Base-by-base conservation (phyloP, 2,888 invertebrate species). In the Ommatoiulus sabulosus region DNA sequence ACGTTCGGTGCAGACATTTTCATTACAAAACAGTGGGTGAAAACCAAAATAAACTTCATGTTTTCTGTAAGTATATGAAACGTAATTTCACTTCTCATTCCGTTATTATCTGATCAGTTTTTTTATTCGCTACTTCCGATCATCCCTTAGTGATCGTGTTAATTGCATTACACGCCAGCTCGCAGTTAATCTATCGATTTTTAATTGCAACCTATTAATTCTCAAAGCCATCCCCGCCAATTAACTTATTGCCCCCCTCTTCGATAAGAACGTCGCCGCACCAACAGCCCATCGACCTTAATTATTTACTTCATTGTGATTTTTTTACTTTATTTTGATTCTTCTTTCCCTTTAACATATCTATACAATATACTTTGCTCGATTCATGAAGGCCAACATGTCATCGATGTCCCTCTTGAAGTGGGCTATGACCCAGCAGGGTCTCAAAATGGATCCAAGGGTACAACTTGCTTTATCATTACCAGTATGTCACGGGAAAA, bases 181-280 rank as follows among this genome's bases (percentile, higher is more conserved):
- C 17, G 63, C 17, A 63, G 63, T 63, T 63, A n/a, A 63, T 63
- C 4, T 63, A 63, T 63, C 63, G 63, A 63, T 63, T n/a, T 63
- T 63, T 63, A 63, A 63, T 63, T 63, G 63, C 63, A 63, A n/a
- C 17, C 63, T 17, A 63, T 63, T 63, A 63, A 63, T n/a, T 63
- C n/a, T 63, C 63, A n/a, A 63, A 63, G 3, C 5, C 4, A 63
- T 63, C 63, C 63, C n/a, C n/a, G n/a, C 20, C 63, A 63, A 63
- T 63, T 17, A 63, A 63, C 57, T 57, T 15, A 10, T 57, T 57
- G 57, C 57, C 57, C 17, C 15, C 57, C 15, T 57, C 57, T 57
- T 57, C 17, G 57, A 57, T 57, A 57, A 57, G 57, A 15, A 15
- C 57, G 17, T 57, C 17, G 15, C 57, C 57, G 17, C 63, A 12